A percentile compares a stretch with the other conserved stretches of the same genome.
Evolutionary conservation across 2,797 vertebrate species (phyloP).

Genomic region (Pogoniulus pusillus): DNA sequence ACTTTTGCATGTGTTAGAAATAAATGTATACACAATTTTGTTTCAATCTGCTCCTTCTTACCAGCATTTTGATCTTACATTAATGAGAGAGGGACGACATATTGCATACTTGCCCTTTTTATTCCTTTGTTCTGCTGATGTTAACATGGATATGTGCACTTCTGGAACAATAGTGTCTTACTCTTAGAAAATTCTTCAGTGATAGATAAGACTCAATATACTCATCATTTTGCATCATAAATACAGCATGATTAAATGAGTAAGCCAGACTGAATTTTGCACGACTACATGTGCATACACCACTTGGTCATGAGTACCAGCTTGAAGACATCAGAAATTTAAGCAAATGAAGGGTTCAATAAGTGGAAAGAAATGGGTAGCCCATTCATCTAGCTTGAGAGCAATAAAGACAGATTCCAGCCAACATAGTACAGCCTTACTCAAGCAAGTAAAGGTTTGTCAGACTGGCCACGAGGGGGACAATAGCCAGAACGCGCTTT

Average conservation of each 20-base stretch:
- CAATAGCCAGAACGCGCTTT: neutral
- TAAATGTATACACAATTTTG: constrained; percentile 8
- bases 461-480: neutral
- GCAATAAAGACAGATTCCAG: neutral
- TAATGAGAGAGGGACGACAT: neutral
- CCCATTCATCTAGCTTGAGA: neutral
- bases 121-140: neutral
- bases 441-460: neutral
- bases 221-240: neutral
- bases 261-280: neutral
- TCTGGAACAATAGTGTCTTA: neutral
- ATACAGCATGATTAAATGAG: neutral
- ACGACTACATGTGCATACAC: neutral
- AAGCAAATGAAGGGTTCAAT: neutral
- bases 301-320: neutral
- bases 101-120: neutral
- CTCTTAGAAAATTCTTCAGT: neutral
- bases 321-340: neutral
- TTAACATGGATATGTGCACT: neutral
- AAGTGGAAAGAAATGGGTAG: neutral
- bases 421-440: neutral
- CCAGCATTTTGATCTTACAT: constrained; percentile 22
- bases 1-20: neutral
- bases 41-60: neutral
- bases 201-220: neutral